Conservation (phyloP, 2,797 vertebrate species). For the Halcyon chelicuti region DNA sequence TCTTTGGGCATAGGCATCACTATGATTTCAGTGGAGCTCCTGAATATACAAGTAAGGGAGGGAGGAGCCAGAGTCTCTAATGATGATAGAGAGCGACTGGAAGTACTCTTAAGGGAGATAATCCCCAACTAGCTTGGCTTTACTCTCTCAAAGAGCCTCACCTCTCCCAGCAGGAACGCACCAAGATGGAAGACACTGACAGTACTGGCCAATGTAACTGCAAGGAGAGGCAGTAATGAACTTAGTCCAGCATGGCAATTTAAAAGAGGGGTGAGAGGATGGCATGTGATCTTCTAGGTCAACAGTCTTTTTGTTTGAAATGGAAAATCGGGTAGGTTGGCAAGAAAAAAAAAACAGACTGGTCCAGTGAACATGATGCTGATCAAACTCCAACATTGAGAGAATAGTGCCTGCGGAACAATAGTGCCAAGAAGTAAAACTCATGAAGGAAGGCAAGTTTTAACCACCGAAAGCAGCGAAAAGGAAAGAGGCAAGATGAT, state of each 20-base stretch:
- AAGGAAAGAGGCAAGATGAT: background rate
- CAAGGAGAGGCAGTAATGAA: background rate
- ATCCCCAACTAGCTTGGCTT: background rate
- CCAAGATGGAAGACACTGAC: background rate
- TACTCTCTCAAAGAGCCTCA: background rate
- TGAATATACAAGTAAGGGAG: background rate
- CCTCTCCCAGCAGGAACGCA: background rate
- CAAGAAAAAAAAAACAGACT: background rate
- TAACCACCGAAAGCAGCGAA: background rate
- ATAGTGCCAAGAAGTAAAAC: background rate
- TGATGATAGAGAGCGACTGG: background rate
- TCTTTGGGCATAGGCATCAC: background rate
- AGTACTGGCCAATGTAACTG: background rate
- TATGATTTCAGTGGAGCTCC: background rate
- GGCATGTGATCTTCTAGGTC: background rate
- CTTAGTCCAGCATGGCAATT: background rate
- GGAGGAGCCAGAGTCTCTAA: background rate
- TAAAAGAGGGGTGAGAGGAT: background rate
- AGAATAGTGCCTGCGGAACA: background rate
- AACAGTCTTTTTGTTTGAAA: background rate
- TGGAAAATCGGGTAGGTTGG: background rate
- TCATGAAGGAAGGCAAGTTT: background rate
- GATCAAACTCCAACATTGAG: background rate
- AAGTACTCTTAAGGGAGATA: background rate
- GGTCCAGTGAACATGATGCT: background rate